Evolutionary conservation across 2,113 vertebrate species (phyloP).

Genomic region (Eolophus roseicapilla): DNA sequence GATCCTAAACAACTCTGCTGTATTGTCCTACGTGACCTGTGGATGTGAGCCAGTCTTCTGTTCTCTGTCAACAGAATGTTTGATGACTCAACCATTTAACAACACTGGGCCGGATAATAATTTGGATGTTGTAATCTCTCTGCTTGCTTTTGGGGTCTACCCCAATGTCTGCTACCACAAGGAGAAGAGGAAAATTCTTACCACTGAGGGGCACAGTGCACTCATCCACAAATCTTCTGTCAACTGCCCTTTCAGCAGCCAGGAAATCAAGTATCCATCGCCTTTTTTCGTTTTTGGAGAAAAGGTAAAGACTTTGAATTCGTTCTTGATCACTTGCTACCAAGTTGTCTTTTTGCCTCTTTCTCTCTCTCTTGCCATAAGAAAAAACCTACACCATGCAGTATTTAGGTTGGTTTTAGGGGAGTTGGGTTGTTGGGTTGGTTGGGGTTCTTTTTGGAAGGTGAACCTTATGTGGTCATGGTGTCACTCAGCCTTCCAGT

Average conservation of each 20-base stretch:
- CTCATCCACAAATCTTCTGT: slow-evolving; percentile 97
- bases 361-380: background rate
- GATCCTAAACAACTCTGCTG: background rate
- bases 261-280: slow-evolving; percentile 89
- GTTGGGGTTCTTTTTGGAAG: background rate
- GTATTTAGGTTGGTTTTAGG: background rate
- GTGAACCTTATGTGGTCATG: background rate
- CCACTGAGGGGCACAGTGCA: slow-evolving; percentile 93
- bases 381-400: too few relatives aligned
- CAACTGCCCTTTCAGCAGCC: slow-evolving; percentile 95
- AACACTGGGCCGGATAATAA: slow-evolving; percentile 90
- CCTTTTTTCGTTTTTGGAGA: slow-evolving; percentile 96
- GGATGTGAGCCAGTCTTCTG: background rate
- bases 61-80: slow-evolving; percentile 78
- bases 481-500: background rate
- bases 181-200: slow-evolving; percentile 95
- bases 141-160: slow-evolving; percentile 91
- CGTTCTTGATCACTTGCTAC: background rate
- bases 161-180: slow-evolving; percentile 98
- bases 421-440: background rate
- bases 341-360: background rate
- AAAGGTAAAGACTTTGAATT: slow-evolving; percentile 80
- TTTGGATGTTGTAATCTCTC: slow-evolving; percentile 93
- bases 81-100: slow-evolving; percentile 90
- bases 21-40: background rate